phyloP scores from a whole-genome alignment of 2,113 vertebrate genomes.

The Sula dactylatra region DNA sequence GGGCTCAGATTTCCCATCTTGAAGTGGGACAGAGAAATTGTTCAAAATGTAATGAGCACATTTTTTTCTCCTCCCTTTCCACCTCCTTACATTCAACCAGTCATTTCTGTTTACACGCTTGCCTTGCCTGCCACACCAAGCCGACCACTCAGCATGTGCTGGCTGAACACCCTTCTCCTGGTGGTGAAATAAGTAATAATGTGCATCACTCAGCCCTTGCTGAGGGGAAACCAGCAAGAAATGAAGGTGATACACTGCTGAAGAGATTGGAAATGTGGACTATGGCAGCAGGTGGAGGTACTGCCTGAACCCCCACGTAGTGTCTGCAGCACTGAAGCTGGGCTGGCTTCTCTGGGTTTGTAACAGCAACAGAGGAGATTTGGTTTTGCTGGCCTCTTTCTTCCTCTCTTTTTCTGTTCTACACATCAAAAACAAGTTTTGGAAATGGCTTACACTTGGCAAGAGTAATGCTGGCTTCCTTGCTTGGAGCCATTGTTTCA shows the following conservation, averaged over 20 bases:
- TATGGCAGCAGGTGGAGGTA: neutral
- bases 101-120: neutral
- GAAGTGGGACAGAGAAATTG: neutral
- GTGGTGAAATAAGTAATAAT: neutral
- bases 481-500: neutral
- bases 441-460: neutral
- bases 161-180: neutral
- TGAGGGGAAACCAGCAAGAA: neutral
- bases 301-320: neutral
- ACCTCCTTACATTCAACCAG: neutral
- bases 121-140: neutral
- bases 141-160: rapidly evolving
- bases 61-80: neutral
- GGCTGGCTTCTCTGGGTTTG: neutral
- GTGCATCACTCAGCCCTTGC: rapidly evolving
- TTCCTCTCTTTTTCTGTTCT: neutral
- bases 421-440: neutral
- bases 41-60: neutral
- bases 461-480: neutral
- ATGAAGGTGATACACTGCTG: rapidly evolving
- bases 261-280: neutral
- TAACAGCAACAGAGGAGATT: neutral
- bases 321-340: neutral
- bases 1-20: neutral
- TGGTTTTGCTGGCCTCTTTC: neutral